Evolutionary conservation across 2,113 vertebrate genomes (phyloP), one percentile per base, ranked within the genome.

Genomic region (Leiothrix lutea): DNA sequence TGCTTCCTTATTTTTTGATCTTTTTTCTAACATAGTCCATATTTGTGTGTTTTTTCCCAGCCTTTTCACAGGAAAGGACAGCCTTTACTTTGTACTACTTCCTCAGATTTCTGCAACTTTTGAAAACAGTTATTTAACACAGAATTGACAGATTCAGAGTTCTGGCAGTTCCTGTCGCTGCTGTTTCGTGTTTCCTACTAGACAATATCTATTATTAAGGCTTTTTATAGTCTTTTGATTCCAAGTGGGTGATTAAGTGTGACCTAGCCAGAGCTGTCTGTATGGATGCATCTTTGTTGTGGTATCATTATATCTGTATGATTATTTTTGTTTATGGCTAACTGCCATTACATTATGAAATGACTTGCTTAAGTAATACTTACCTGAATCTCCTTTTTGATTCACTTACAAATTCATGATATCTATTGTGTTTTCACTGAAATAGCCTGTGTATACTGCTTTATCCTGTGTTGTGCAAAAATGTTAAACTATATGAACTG

Each of bases 361-460:
- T 26, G 5, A 42, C 22, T 75, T 85, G 22, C 42, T 66, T 75
- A 22, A 64, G 29, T 62, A 83, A 29, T 75, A 62, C 7, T 9
- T 40, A 9, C 53, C 11, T 83, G 36, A 72, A 54, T 80, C 24
- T 66, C 33, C 22, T 64, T 40, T 40, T 50, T n/a, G 6, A 40
- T 62, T 45, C 3, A 21, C 28, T 50, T 78, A 29, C 8, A 57
- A 17, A 29, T 86, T 23, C 60, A 1, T 21, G n/a, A 3, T 60
- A 21, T 72, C 14, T 53, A 3, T 36, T 0, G 0, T 38, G 2
- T 54, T 64, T 36, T 58, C 11, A 85, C 45, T 45, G 38, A 42
- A 83, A 45, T 16, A 45, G 4, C 0, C 0, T 2, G 1, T 48
- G 13, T 62, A 16, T 71, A 8, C 35, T 71, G 18, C 26, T 35